A percentile compares a stretch with the other conserved stretches of the same genome.
These are phyloP conservation scores for Acropora tenuis DNA, from an alignment of 64 coral and sea anemone genomes.

Conservation along the genomic window DNA sequence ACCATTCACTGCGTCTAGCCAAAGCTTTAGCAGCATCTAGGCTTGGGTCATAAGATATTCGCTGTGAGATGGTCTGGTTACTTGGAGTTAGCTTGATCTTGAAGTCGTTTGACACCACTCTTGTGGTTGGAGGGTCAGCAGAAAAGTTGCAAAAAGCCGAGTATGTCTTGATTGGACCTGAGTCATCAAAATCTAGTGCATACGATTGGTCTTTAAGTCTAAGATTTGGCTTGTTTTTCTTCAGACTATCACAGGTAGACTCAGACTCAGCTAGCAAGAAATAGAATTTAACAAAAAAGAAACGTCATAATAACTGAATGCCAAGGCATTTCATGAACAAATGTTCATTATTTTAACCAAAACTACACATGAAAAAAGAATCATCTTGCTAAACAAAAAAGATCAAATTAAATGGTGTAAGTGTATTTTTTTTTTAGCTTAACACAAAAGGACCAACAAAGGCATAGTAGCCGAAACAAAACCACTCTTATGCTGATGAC, in stretches of 20 bases:
- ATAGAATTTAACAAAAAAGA: no score
- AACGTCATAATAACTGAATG: no score
- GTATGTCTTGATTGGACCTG: constrained; percentile 49
- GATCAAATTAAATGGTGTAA: no score
- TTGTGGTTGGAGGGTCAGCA: constrained; percentile 15
- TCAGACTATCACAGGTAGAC: constrained; percentile 52
- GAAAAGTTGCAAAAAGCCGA: constrained; percentile 79
- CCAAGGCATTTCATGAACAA: no score
- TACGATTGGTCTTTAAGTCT: constrained; percentile 5
- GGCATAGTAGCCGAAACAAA: no score
- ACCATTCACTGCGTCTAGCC: constrained; percentile 71
- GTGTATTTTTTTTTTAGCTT: no score
- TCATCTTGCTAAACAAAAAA: no score
- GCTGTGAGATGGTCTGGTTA: neutral
- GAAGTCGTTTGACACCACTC: neutral
- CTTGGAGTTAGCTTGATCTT: neutral
- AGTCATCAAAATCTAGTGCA: constrained; percentile 86
- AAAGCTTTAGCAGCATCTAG: constrained; percentile 68
- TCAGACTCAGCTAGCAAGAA: constrained; percentile 53
- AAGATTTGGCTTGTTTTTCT: neutral
- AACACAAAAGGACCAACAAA: no score
- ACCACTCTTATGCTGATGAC: no score
- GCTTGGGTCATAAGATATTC: constrained; percentile 62
- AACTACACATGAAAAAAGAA: no score
- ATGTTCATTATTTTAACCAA: no score